Evolutionary conservation across 1,140 invertebrate species (phyloP).

Genomic region (Stegodyphus mimosarum): DNA sequence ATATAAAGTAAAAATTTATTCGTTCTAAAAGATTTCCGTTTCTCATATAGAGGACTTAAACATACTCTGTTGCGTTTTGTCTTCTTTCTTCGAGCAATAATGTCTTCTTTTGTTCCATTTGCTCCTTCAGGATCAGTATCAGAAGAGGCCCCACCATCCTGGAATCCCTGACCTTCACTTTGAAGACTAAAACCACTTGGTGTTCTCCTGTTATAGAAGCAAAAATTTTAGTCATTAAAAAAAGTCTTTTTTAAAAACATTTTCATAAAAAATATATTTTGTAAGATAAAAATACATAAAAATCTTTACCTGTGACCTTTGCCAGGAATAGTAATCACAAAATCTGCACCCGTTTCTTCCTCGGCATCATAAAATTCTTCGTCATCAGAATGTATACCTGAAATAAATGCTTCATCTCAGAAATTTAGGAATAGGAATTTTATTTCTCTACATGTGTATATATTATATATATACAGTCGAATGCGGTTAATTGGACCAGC

Average conservation of each 20-base stretch:
- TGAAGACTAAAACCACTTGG: slow-evolving; percentile 66
- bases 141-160: slow-evolving; percentile 46
- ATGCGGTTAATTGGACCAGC: too few relatives aligned
- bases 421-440: too few relatives aligned
- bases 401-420: too few relatives aligned
- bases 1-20: background rate
- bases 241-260: background rate
- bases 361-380: slow-evolving; percentile 94
- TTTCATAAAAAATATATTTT: background rate
- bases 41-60: background rate
- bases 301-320: slow-evolving; percentile 65
- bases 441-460: too few relatives aligned
- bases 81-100: slow-evolving; percentile 43
- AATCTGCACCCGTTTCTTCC: slow-evolving; percentile 70
- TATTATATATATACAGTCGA: too few relatives aligned
- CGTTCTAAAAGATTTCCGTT: background rate
- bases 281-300: background rate
- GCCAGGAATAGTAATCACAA: slow-evolving; percentile 69
- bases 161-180: slow-evolving; percentile 55
- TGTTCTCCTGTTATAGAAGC: slow-evolving; percentile 65
- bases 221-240: background rate
- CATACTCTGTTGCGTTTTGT: slow-evolving; percentile 10
- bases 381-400: slow-evolving; percentile 74
- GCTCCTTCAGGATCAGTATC: slow-evolving; percentile 47
- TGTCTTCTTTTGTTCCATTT: slow-evolving; percentile 20